Evolutionary conservation across 2,888 invertebrate species (phyloP).

Genomic region (Prenolepis imparis): DNA sequence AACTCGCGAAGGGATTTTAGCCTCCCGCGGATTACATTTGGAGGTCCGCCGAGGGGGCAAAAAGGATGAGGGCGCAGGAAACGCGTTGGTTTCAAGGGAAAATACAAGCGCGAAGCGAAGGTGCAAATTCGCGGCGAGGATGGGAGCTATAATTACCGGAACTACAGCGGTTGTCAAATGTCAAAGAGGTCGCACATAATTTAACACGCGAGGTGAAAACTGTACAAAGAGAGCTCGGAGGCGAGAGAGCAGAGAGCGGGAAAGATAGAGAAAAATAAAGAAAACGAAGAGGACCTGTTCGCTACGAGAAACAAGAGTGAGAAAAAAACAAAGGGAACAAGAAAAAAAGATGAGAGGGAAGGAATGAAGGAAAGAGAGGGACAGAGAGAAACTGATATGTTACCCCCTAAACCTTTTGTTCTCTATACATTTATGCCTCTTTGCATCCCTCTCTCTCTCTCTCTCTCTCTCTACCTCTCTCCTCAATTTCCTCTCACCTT

Average conservation of each 20-base stretch:
- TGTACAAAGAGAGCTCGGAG: slow-evolving; percentile 35
- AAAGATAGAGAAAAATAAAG: slow-evolving; percentile 47
- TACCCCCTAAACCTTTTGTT: slow-evolving; percentile 74
- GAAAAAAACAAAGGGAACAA: slow-evolving; percentile 29
- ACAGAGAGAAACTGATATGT: slow-evolving; percentile 58
- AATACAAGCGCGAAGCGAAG: slow-evolving; percentile 21
- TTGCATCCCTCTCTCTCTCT: slow-evolving; percentile 24
- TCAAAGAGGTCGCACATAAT: slow-evolving; percentile 76
- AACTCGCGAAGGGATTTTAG: slow-evolving; percentile 56
- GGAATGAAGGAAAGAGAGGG: not conserved
- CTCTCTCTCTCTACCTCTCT: slow-evolving; percentile 28
- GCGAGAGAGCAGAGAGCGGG: slow-evolving; percentile 32
- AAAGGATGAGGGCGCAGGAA: slow-evolving; percentile 28
- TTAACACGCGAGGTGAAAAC: slow-evolving; percentile 65
- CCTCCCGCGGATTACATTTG: slow-evolving; percentile 29
- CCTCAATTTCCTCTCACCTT: slow-evolving; percentile 49
- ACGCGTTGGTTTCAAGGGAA: not conserved
- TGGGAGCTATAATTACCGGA: slow-evolving; percentile 72
- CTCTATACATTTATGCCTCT: slow-evolving; percentile 60
- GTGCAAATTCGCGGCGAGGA: slow-evolving; percentile 54
- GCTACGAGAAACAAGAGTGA: slow-evolving; percentile 60
- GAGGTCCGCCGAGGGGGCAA: slow-evolving; percentile 16
- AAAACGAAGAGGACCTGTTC: slow-evolving; percentile 42
- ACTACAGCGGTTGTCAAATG: slow-evolving; percentile 74
- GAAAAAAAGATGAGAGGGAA: not conserved